phyloP scores from a whole-genome alignment of 2,113 vertebrate species.

The Macroglossus sobrinus region DNA sequence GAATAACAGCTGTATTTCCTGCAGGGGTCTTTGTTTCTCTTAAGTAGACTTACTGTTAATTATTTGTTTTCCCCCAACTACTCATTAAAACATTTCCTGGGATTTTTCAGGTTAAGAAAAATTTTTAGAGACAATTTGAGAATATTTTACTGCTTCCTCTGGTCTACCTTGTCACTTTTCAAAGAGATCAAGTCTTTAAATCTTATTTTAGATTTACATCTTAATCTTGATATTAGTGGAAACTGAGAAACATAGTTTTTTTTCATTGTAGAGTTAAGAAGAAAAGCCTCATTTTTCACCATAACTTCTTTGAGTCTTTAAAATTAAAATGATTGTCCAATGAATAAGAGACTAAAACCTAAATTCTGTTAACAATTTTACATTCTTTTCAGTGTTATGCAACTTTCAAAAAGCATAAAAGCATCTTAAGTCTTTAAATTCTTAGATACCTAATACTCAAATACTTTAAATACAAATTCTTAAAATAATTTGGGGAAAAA shows the following conservation, averaged over 20 bases:
- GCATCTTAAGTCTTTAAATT: neutral
- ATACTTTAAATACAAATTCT: neutral
- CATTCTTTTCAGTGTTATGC: neutral
- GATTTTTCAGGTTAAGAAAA: neutral
- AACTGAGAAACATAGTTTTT: neutral
- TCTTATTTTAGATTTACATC: neutral
- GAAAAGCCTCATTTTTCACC: neutral
- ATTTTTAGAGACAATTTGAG: neutral
- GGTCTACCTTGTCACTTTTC: neutral
- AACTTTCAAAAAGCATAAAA: neutral
- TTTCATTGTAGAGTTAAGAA: neutral
- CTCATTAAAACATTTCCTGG: neutral
- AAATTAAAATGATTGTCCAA: neutral
- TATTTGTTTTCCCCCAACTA: neutral
- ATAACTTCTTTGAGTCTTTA: neutral
- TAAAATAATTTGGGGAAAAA: neutral
- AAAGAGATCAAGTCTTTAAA: neutral
- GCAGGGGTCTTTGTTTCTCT: fast-evolving
- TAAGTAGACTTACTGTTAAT: neutral
- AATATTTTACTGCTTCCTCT: neutral
- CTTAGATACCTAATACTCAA: neutral
- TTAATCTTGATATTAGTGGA: neutral
- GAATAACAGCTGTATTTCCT: conserved; percentile 51
- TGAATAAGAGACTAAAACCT: neutral
- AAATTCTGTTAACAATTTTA: conserved; percentile 19